Evolutionary conservation across 2,888 invertebrate species (phyloP).

Genomic region (Troides oblongomaculatus): DNA sequence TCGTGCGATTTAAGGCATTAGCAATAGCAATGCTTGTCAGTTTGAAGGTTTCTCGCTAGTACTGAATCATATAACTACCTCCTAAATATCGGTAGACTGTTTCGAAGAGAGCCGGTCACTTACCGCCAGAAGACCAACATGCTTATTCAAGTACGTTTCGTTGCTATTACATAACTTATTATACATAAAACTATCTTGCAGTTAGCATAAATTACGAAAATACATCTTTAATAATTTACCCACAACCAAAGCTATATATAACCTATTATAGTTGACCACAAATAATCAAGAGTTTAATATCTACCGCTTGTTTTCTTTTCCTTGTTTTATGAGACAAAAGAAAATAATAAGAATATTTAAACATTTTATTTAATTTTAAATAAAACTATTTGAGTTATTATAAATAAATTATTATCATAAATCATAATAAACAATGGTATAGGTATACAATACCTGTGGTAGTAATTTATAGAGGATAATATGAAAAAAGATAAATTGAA

Average conservation of each 20-base stretch:
- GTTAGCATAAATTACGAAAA: not conserved
- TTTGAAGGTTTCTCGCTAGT: too few species aligned
- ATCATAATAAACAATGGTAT: too few species aligned
- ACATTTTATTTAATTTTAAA: too few species aligned
- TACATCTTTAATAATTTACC: conserved; percentile 1
- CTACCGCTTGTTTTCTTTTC: not conserved
- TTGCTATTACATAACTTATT: not conserved
- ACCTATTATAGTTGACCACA: conserved; percentile 24
- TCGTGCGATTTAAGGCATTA: too few species aligned
- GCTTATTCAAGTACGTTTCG: not conserved
- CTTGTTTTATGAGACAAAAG: not conserved
- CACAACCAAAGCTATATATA: conserved; percentile 16
- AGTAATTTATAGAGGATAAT: too few species aligned
- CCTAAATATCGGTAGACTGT: not conserved
- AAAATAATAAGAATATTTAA: not conserved
- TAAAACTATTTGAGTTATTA: too few species aligned
- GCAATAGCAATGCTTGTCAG: too few species aligned
- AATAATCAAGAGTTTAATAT: conserved; percentile 15
- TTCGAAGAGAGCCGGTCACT: not conserved
- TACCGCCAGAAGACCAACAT: not conserved
- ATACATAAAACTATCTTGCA: not conserved
- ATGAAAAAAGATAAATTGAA: too few species aligned
- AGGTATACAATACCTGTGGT: too few species aligned
- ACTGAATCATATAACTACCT: not conserved
- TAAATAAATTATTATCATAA: too few species aligned